These are phyloP conservation scores for Lontra canadensis DNA, from an alignment of 2,113 vertebrate genomes.

Conservation along the genomic window DNA sequence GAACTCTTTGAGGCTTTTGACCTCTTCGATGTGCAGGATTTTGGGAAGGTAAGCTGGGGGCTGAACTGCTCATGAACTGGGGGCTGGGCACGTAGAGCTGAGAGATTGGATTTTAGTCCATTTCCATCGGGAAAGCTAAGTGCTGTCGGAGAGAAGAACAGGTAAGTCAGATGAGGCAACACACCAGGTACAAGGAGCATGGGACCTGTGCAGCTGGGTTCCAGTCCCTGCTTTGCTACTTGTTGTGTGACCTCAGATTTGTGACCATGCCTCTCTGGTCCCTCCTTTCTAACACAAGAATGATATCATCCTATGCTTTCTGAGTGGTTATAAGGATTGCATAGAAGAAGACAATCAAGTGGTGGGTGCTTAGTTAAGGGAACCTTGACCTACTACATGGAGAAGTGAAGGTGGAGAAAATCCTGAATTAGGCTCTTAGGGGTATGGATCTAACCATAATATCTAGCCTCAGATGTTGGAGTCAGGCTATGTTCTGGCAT, in stretches of 20 bases:
- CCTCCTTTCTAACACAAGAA: not conserved
- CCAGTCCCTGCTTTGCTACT: no score
- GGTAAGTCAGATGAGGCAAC: not conserved
- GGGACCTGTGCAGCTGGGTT: not conserved
- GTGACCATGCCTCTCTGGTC: not conserved
- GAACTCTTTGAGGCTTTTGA: conserved; percentile 97
- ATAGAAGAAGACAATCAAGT: not conserved
- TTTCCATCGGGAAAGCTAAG: not conserved
- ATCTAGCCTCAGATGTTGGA: not conserved
- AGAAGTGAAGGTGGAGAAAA: no score
- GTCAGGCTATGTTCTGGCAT: not conserved
- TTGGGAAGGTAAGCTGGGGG: conserved; percentile 89
- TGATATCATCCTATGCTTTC: not conserved
- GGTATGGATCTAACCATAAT: not conserved
- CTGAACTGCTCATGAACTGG: not conserved
- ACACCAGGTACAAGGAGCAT: no score
- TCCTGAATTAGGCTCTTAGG: not conserved
- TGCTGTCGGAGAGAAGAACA: not conserved
- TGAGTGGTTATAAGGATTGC: not conserved
- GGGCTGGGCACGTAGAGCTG: not conserved
- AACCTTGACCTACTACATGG: fast-evolving
- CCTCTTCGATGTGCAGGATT: conserved; percentile 96
- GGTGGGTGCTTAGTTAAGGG: not conserved
- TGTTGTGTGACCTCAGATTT: not conserved
- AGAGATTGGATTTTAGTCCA: not conserved